Evolutionary conservation across 1,140 invertebrate species (phyloP).

Genomic region (Zaprionus kolodkinae): DNA sequence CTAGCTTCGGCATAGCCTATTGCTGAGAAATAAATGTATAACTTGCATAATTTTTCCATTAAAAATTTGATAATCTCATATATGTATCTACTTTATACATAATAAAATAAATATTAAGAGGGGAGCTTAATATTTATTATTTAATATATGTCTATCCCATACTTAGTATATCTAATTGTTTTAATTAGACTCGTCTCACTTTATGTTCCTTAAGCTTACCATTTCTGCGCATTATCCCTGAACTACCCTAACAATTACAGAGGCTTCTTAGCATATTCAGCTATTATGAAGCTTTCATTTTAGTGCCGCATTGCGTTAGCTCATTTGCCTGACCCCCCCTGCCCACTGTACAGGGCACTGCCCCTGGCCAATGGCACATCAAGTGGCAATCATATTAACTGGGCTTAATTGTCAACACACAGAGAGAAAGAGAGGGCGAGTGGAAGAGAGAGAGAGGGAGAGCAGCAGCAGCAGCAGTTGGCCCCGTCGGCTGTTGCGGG

Average conservation of each 20-base stretch:
- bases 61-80: too few relatives aligned
- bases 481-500: slow-evolving; percentile 50
- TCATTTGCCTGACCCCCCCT: slow-evolving; percentile 39
- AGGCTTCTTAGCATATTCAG: neutral
- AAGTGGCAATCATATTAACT: slow-evolving; percentile 81
- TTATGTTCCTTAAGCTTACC: neutral
- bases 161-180: neutral
- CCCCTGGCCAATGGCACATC: slow-evolving; percentile 61
- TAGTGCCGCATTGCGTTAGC: slow-evolving; percentile 62
- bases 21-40: too few relatives aligned
- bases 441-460: neutral
- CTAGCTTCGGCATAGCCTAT: too few relatives aligned
- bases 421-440: slow-evolving; percentile 7
- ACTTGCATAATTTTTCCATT: too few relatives aligned
- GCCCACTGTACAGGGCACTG: neutral
- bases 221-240: neutral
- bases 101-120: too few relatives aligned
- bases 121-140: too few relatives aligned
- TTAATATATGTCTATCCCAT: too few relatives aligned
- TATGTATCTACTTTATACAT: too few relatives aligned
- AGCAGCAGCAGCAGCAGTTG: neutral
- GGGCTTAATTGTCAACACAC: slow-evolving; percentile 77
- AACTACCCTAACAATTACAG: neutral
- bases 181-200: neutral
- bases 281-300: slow-evolving; percentile 47